Percentiles rank a stretch among this genome's conserved stretches.
Evolutionary conservation across 2,888 invertebrate genomes (phyloP).

Genomic region (Molorchus minor): DNA sequence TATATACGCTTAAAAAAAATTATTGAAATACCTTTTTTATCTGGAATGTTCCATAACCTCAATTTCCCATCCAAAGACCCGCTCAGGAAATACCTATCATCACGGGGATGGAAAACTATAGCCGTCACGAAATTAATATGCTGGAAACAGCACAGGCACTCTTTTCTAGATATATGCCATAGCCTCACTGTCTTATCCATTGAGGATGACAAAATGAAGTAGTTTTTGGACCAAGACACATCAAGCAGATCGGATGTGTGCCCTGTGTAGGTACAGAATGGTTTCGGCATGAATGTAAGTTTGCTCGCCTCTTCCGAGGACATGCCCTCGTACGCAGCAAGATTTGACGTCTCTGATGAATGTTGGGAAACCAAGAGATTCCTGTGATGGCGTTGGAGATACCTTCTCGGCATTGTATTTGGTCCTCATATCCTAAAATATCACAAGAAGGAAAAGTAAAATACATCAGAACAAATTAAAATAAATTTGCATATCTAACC

Average conservation of each 20-base stretch:
- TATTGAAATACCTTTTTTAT: constrained; percentile 72
- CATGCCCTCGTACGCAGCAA: constrained; percentile 68
- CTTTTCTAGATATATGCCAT: constrained; percentile 97
- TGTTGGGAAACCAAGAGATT: constrained; percentile 86
- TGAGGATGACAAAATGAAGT: constrained; percentile 95
- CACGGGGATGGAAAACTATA: constrained; percentile 96
- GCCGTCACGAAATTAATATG: constrained; percentile 99
- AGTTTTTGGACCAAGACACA: constrained; percentile 99
- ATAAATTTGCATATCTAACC: constrained; percentile 58
- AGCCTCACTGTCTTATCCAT: constrained; percentile 98
- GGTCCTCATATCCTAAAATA: constrained; percentile 85
- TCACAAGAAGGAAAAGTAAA: constrained; percentile 11
- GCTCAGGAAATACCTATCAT: constrained; percentile 91
- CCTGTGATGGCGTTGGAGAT: constrained; percentile 92
- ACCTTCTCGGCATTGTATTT: constrained; percentile 92
- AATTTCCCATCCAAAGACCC: constrained; percentile 98
- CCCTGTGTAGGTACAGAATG: constrained; percentile 92
- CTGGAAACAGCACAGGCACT: constrained; percentile 98
- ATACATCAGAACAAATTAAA: background rate
- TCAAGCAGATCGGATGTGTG: constrained; percentile 97
- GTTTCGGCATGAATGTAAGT: constrained; percentile 84
- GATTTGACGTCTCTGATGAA: constrained; percentile 71
- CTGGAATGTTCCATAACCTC: constrained; percentile 99
- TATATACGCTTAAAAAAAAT: background rate
- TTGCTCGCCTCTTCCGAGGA: constrained; percentile 69